Evolutionary conservation across 2,888 invertebrate genomes (phyloP), one percentile per base, ranked within the genome.

Genomic region (Ectropis crepuscularia): DNA sequence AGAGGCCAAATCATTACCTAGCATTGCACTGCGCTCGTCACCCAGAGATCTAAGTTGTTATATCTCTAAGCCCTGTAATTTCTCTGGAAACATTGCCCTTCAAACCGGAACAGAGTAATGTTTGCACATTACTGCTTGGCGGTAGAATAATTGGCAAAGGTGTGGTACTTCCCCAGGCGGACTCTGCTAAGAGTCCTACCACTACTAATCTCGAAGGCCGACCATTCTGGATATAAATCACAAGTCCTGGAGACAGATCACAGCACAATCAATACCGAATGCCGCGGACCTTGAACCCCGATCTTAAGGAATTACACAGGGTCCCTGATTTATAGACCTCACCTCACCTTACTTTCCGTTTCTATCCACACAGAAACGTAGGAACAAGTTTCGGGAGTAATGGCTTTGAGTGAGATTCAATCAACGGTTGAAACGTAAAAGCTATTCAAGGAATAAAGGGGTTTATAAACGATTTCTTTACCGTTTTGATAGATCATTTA

Each of bases 261-360:
- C 47, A 53, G 53, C 57, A 50, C 55, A 63, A 42, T 42, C 55
- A 59, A 67, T 64, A 63, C 58, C 57, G 39, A 37, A 55, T 39
- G 16, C 36, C 28, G 16, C 16, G 38, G 28, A 7, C 55, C 55
- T 47, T 55, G 42, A 58, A 63, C 68, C 57, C 61, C 67, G 66
- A 69, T 68, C 69, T 69, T 66, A 43, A 57, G 54, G 60, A 67
- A 63, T 63, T 61, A 68, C 62, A 51, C 54, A 45, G 39, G 45
- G 43, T 9, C 16, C 57, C 53, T 67, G 68, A 71, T 71, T 71
- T 68, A 71, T 65, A 57, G 48, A 51, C 62, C 63, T 53, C 50
- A 67, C 65, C 67, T 49, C 48, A 65, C 65, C 61, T 67, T 65
- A 65, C 63, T 62, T 61, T 54, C 53, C 62, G 54, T 53, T 70